Evolutionary conservation across 1,140 invertebrate genomes (phyloP).

Genomic region (Radopholus similis): DNA sequence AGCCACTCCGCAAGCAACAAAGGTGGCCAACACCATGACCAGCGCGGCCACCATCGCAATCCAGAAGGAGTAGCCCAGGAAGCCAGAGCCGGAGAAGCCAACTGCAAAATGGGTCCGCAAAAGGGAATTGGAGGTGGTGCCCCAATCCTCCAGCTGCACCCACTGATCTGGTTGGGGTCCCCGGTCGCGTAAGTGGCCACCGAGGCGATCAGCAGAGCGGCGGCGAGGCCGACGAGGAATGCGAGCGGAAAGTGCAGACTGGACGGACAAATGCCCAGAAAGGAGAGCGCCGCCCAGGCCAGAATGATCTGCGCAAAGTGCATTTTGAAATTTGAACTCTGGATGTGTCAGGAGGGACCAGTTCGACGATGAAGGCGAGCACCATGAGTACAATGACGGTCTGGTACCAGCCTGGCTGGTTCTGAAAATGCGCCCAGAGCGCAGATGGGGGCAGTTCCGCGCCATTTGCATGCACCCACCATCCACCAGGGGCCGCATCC

Average conservation of each 20-base stretch:
- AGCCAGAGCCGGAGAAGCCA: not conserved
- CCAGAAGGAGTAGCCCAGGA: slow-evolving; percentile 13
- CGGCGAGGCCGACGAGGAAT: not conserved
- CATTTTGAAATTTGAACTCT: not conserved
- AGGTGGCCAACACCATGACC: slow-evolving; percentile 7
- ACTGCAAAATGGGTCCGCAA: not conserved
- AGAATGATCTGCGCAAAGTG: not conserved
- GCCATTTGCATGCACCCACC: not conserved
- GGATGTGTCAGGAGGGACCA: not conserved
- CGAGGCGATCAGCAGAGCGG: slow-evolving; percentile 13
- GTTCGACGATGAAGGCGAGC: not conserved
- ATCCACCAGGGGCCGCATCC: slow-evolving; percentile 10
- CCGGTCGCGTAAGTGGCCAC: not conserved
- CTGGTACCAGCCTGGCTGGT: slow-evolving; percentile 19
- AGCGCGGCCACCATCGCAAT: not conserved
- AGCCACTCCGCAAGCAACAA: not conserved
- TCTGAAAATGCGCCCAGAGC: not conserved
- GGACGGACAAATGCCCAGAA: slow-evolving; percentile 10
- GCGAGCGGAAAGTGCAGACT: slow-evolving; percentile 4
- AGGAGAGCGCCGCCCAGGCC: slow-evolving; percentile 1
- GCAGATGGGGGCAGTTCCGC: not conserved
- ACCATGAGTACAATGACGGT: slow-evolving; percentile 18
- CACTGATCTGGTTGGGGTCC: slow-evolving; percentile 11
- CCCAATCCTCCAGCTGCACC: not conserved
- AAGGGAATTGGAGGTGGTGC: not conserved